phyloP scores from a whole-genome alignment of 2,113 vertebrate species.

The Chaetops frenatus region DNA sequence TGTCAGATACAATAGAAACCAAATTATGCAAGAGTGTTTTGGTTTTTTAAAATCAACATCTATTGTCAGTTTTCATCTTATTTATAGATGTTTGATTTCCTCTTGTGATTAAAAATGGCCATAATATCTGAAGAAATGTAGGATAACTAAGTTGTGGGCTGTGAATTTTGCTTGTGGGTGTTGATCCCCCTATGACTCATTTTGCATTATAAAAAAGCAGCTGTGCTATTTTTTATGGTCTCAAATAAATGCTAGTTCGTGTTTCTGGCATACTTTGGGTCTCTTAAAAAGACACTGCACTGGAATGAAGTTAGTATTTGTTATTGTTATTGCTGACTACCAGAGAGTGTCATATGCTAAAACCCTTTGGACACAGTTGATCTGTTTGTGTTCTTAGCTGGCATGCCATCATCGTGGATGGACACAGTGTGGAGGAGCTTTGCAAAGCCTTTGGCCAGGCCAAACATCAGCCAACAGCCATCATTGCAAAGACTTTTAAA shows the following conservation, averaged over 20 bases:
- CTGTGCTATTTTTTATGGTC: neutral
- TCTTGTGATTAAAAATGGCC: neutral
- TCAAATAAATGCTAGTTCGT: neutral
- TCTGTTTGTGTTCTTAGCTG: conserved; percentile 76
- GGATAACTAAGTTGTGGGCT: neutral
- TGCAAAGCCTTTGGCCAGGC: conserved; percentile 92
- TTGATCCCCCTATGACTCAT: neutral
- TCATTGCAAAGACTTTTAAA: conserved; percentile 94
- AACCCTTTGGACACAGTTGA: conserved; percentile 37
- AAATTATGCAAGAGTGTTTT: neutral
- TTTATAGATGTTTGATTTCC: neutral
- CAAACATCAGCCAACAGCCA: conserved; percentile 88
- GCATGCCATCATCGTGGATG: conserved; percentile 89
- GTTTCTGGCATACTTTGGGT: neutral
- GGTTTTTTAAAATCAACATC: neutral
- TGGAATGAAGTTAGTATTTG: neutral
- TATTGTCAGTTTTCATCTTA: neutral
- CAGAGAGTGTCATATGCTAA: conserved; percentile 1
- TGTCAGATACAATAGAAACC: neutral
- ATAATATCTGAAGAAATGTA: neutral
- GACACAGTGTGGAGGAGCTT: conserved; percentile 94
- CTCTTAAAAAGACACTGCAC: neutral
- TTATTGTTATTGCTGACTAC: neutral
- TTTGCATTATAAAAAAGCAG: neutral
- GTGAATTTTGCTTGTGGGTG: neutral